Percentiles rank a stretch among this genome's conserved stretches.
Evolutionary conservation across 92 coral and sea anemone genomes (phyloP).

Genomic region (Paramuricea clavata): DNA sequence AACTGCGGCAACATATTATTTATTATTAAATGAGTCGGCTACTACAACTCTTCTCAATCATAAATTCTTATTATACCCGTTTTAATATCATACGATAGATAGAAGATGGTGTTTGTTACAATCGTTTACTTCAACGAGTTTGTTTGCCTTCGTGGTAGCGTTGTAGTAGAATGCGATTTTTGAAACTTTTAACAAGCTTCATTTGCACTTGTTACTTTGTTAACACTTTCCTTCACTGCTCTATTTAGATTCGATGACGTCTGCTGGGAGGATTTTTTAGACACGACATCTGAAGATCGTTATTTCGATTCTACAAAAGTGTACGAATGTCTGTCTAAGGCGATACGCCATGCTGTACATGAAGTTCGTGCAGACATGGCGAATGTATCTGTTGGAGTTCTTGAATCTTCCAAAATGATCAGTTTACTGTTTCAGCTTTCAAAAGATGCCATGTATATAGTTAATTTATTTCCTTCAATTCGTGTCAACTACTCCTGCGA

Average conservation of each 20-base stretch:
- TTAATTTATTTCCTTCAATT: conserved; percentile 20
- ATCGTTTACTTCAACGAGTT: too few relatives aligned
- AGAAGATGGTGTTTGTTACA: too few relatives aligned
- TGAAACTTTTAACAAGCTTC: too few relatives aligned
- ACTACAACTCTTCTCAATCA: too few relatives aligned
- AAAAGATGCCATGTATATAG: background rate
- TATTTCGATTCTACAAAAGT: background rate
- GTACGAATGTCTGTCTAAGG: background rate
- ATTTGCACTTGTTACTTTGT: too few relatives aligned
- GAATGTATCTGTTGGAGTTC: background rate
- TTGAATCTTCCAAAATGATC: too few relatives aligned
- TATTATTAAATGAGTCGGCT: too few relatives aligned
- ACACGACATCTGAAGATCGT: background rate
- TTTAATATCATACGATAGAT: too few relatives aligned
- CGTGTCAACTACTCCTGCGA: conserved; percentile 12
- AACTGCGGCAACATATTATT: too few relatives aligned
- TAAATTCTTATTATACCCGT: too few relatives aligned
- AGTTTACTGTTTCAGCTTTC: conserved; percentile 12
- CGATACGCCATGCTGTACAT: background rate
- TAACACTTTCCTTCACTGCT: background rate
- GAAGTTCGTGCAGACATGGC: background rate
- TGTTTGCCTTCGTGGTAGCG: too few relatives aligned
- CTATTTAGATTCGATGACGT: conserved; percentile 14
- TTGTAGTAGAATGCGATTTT: too few relatives aligned
- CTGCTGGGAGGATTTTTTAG: conserved; percentile 7